Percentiles rank a stretch among this genome's conserved stretches.
Conservation (phyloP, 2,113 vertebrate species). For the Sprattus sprattus region DNA sequence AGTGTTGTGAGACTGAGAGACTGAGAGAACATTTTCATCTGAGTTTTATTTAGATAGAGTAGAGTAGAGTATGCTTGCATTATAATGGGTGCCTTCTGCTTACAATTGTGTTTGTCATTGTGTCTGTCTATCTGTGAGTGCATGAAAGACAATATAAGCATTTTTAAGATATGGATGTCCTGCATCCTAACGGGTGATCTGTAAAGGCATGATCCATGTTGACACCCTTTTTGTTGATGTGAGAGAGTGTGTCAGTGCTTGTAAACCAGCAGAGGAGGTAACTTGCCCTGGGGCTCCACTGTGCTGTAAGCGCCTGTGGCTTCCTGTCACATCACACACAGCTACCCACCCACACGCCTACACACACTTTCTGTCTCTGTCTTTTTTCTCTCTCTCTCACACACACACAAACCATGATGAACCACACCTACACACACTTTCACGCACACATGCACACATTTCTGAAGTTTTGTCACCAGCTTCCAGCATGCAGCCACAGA, state of each 20-base stretch:
- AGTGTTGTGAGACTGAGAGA: background rate
- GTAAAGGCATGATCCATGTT: background rate
- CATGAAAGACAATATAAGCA: background rate
- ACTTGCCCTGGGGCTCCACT: background rate
- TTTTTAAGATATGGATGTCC: background rate
- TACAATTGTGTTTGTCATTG: background rate
- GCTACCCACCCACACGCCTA: background rate
- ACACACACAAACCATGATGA: no score
- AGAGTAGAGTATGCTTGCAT: no score
- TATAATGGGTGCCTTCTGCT: no score
- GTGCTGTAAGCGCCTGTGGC: background rate
- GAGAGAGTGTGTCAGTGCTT: background rate
- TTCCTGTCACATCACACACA: background rate
- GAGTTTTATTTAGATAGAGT: background rate
- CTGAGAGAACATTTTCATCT: no score
- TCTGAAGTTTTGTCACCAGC: background rate
- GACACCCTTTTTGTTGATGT: background rate
- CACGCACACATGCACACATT: background rate
- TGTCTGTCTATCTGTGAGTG: background rate
- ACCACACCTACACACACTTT: background rate
- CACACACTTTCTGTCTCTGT: background rate
- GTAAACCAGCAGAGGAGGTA: background rate
- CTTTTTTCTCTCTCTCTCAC: background rate
- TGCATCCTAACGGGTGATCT: background rate
- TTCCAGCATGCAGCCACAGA: background rate